Evolutionary conservation across 2,113 vertebrate species (phyloP).

Genomic region (Polyodon spathula): DNA sequence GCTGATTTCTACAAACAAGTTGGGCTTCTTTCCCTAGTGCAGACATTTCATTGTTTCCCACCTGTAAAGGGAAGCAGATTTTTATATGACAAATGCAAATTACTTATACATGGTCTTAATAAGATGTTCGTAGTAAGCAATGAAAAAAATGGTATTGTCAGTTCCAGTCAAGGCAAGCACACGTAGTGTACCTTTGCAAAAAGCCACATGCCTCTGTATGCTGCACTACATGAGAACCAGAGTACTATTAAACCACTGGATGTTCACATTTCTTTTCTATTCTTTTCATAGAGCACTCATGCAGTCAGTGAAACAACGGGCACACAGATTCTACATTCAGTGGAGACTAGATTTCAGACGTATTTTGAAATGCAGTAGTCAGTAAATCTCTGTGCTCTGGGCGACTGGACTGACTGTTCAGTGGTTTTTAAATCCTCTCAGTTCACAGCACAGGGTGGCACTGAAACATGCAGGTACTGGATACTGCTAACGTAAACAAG

Average conservation of each 20-base stretch:
- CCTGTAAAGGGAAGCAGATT: constrained; percentile 44
- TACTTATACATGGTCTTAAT: constrained; percentile 40
- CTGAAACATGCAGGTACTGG: not conserved
- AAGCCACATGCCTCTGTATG: constrained; percentile 50
- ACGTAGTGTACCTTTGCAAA: constrained; percentile 49
- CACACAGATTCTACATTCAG: constrained; percentile 5
- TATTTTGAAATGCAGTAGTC: too few relatives aligned
- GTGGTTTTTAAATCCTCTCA: too few relatives aligned
- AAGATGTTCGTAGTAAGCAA: constrained; percentile 45
- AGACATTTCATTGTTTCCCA: constrained; percentile 48
- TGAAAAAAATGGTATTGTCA: constrained; percentile 27
- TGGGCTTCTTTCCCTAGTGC: constrained; percentile 46
- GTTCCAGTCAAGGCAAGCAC: constrained; percentile 47
- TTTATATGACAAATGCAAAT: constrained; percentile 40
- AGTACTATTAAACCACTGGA: constrained; percentile 13
- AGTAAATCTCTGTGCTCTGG: too few relatives aligned
- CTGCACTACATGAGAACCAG: constrained; percentile 52
- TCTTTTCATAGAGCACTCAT: constrained; percentile 29
- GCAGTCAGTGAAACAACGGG: constrained; percentile 37
- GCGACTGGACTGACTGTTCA: too few relatives aligned
- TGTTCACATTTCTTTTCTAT: constrained; percentile 3
- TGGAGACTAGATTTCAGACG: too few relatives aligned
- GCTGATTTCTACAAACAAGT: constrained; percentile 46
- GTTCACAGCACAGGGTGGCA: not conserved
- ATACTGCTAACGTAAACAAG: not conserved